These are phyloP conservation scores for Clarias gariepinus DNA, from an alignment of 2,113 vertebrate genomes.

Conservation along the genomic window DNA sequence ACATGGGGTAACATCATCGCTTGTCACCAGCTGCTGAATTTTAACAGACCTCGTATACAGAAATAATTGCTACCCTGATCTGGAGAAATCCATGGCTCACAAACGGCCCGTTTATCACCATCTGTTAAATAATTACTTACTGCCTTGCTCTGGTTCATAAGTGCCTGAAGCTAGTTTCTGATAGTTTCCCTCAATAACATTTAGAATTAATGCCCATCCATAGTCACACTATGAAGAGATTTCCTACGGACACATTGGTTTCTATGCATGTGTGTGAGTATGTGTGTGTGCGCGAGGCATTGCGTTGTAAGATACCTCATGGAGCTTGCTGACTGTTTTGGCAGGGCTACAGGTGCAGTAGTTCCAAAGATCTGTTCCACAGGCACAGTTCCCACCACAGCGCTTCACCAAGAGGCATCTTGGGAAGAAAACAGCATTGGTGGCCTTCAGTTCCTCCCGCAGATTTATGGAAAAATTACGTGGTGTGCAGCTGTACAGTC, in stretches of 20 bases:
- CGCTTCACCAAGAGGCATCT: constrained; percentile 93
- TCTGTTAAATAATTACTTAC: neutral
- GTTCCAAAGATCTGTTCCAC: constrained; percentile 83
- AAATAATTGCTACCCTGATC: neutral
- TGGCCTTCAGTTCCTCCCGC: constrained; percentile 86
- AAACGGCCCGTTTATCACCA: neutral
- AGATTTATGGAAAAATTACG: constrained; percentile 92
- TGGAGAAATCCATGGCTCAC: neutral
- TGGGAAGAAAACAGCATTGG: constrained; percentile 90
- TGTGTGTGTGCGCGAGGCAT: constrained; percentile 18
- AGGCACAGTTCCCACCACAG: constrained; percentile 94
- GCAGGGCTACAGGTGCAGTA: constrained; percentile 83
- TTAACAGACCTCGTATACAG: neutral
- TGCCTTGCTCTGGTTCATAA: neutral
- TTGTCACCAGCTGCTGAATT: neutral
- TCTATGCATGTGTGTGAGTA: neutral
- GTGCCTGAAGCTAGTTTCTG: neutral
- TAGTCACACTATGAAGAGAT: neutral
- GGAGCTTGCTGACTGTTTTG: constrained; percentile 84
- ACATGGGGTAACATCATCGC: neutral
- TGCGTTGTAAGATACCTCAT: constrained; percentile 78
- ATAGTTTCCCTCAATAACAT: neutral
- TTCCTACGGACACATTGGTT: neutral
- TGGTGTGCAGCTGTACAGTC: constrained; percentile 94
- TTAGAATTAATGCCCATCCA: neutral